These are phyloP conservation scores for Coptodon rendalli DNA, from an alignment of 2,113 vertebrate genomes.

Conservation along the genomic window DNA sequence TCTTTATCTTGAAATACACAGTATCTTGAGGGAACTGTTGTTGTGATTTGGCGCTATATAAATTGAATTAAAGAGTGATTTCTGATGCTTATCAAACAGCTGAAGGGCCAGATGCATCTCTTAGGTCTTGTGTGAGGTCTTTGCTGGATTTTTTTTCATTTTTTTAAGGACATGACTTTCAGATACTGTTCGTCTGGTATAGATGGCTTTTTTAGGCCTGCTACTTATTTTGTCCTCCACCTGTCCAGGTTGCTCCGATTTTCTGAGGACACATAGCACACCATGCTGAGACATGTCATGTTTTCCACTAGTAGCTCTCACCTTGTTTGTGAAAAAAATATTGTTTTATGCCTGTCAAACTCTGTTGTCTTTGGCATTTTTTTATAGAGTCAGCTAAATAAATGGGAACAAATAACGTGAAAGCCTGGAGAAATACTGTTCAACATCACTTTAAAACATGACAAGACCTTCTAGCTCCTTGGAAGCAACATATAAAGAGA, in stretches of 20 bases:
- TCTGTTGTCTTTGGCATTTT: neutral
- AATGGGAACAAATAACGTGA: neutral
- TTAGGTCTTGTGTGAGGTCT: neutral
- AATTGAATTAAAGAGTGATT: neutral
- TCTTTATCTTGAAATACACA: neutral
- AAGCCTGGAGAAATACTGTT: neutral
- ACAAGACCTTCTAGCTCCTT: neutral
- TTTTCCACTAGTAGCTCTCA: neutral
- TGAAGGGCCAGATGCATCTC: neutral
- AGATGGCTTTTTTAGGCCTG: neutral
- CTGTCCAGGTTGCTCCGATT: neutral
- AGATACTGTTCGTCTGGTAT: neutral
- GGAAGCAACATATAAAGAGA: neutral
- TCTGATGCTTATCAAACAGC: neutral
- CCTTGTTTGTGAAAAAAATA: neutral
- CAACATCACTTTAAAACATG: neutral
- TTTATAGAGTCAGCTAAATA: neutral
- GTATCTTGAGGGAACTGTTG: neutral
- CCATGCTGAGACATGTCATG: neutral
- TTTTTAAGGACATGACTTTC: neutral
- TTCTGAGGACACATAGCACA: neutral
- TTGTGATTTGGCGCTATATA: neutral
- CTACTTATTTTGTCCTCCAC: neutral
- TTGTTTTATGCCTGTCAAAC: neutral
- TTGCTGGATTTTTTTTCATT: accelerated